phyloP scores from a whole-genome alignment of 2,888 invertebrate species.

The Drosophila kuntzei region DNA sequence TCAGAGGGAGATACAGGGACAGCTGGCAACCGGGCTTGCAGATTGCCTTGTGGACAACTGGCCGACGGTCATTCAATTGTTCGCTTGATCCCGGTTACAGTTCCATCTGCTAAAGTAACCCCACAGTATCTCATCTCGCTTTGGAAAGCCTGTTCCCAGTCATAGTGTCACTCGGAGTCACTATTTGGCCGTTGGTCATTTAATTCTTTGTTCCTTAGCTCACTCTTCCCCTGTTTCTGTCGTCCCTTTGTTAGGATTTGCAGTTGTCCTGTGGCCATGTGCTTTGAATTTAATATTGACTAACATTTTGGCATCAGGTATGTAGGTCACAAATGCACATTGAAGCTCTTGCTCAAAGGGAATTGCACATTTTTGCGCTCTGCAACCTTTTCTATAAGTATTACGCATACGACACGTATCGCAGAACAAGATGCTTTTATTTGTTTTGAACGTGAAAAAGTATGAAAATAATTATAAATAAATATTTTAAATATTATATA shows the following conservation, averaged over 20 bases:
- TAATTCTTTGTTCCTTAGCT: slow-evolving; percentile 9
- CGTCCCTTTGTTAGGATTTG: slow-evolving; percentile 1
- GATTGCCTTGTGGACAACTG: slow-evolving; percentile 38
- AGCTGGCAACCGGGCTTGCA: slow-evolving; percentile 16
- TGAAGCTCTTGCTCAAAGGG: slow-evolving; percentile 17
- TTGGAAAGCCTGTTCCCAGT: slow-evolving; percentile 13
- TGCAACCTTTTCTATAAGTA: slow-evolving; percentile 18
- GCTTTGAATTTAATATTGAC: slow-evolving; percentile 35
- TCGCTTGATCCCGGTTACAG: slow-evolving; percentile 46
- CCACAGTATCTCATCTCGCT: slow-evolving; percentile 7
- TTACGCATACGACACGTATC: slow-evolving; percentile 31
- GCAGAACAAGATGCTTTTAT: not conserved
- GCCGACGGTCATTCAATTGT: slow-evolving; percentile 59
- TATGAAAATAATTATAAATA: slow-evolving; percentile 2
- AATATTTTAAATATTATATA: slow-evolving; percentile 1
- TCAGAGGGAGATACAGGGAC: slow-evolving; percentile 1
- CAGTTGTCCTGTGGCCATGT: slow-evolving; percentile 27
- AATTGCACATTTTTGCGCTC: slow-evolving; percentile 19
- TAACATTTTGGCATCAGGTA: slow-evolving; percentile 33
- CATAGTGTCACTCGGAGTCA: slow-evolving; percentile 8
- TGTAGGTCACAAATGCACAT: slow-evolving; percentile 30
- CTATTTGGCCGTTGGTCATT: slow-evolving; percentile 33
- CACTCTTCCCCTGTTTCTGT: not conserved
- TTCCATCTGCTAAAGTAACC: slow-evolving; percentile 18
- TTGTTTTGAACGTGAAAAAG: not conserved